Evolutionary conservation across 2,113 vertebrate species (phyloP).

Genomic region (Cyphomyrus plagiostoma): DNA sequence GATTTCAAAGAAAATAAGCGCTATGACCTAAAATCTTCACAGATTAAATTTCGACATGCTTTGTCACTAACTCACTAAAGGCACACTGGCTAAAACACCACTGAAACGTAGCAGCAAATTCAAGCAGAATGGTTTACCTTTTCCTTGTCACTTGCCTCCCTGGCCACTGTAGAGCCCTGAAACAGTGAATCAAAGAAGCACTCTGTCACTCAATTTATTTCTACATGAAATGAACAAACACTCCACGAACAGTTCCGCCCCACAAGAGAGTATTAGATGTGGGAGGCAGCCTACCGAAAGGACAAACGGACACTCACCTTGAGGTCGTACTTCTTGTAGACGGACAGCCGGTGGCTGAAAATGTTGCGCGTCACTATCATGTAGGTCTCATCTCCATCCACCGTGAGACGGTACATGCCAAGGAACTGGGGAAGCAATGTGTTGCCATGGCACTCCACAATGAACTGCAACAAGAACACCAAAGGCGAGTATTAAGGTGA

Average conservation of each 20-base stretch:
- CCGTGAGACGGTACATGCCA: conserved; percentile 79
- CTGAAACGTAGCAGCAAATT: background rate
- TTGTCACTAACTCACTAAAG: background rate
- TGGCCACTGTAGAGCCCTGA: conserved; percentile 77
- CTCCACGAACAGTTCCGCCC: background rate
- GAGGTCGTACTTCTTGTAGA: conserved; percentile 79
- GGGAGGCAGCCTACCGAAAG: background rate
- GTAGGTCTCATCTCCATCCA: conserved; percentile 76
- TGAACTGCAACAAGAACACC: conserved; percentile 54
- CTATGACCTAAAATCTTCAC: background rate
- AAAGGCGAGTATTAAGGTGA: background rate
- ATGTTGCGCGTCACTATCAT: conserved; percentile 79
- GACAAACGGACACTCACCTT: conserved; percentile 55
- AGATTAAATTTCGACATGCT: background rate
- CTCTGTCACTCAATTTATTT: background rate
- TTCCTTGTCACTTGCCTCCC: conserved; percentile 79
- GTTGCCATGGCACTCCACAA: conserved; percentile 76
- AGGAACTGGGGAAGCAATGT: conserved; percentile 77
- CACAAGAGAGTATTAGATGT: background rate
- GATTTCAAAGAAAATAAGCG: background rate
- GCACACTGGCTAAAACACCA: background rate
- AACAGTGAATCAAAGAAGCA: conserved; percentile 55
- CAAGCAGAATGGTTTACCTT: conserved; percentile 16
- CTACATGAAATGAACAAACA: background rate
- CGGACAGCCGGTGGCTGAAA: conserved; percentile 76